Base-by-base conservation (phyloP, 2,113 vertebrate species). In the Tricholaema leucomelas region DNA sequence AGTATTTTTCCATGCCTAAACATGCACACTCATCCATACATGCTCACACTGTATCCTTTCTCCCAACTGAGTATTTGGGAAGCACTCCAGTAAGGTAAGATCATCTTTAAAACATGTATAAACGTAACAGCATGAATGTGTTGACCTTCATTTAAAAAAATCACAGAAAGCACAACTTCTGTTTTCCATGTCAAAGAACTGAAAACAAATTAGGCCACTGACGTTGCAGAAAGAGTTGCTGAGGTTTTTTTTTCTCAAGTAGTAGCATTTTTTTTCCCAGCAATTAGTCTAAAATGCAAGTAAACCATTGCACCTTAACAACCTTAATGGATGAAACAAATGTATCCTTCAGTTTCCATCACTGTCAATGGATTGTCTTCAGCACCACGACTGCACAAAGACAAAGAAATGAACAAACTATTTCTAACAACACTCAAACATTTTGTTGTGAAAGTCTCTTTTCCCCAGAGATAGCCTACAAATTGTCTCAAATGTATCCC, bases 1-100 rank as follows among this genome's bases (percentile, higher is more conserved):
- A 4, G 95, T 94, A 82, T 72, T 96, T 97, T 97, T 97, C 95
- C 93, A 96, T 67, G 60, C 59, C 77, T 88, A 66, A 92, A 44
- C 0, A 2, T 40, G 27, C 10, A 44, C 71, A 28, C 4, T 75
- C 78, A 72, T 44, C 50, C 59, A 63, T 71, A 76, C 20, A 17
- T 4, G 30, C 27, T 89, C 76, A 80, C 25, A 78, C 56, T 35
- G 25, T 11, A 46, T 59, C 67, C 31, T 21, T 76, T 74, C 55
- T 95, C 85, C 71, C 83, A 85, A 75, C 70, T 2, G 6, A 91
- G 81, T n/a, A 76, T 77, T 87, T 50, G 25, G 66, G 96, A 97
- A 96, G 89, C 93, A 84, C 65, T 66, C 50, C 59, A 67, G 80
- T 77, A 93, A 52, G 46, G 69, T 44, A 91, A 96, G 23, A 93